These are phyloP conservation scores for Limanda limanda DNA, from an alignment of 2,113 vertebrate species.

Conservation along the genomic window DNA sequence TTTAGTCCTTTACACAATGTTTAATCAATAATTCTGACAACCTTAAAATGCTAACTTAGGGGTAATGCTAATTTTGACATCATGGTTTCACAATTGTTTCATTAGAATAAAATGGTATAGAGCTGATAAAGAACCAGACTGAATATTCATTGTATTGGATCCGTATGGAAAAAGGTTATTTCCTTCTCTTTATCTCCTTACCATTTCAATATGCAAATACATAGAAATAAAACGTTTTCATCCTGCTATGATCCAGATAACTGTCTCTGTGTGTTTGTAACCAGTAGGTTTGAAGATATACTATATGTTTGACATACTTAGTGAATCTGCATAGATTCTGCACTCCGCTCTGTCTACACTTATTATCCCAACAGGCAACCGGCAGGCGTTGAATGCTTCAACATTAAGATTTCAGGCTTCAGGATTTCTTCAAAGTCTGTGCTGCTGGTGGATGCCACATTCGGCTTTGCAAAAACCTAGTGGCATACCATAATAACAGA, in stretches of 20 bases:
- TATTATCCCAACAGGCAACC: neutral
- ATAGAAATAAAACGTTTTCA: neutral
- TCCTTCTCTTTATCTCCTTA: too few relatives aligned
- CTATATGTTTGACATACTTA: neutral
- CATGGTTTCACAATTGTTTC: too few relatives aligned
- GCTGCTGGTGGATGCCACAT: constrained; percentile 27
- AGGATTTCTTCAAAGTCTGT: constrained; percentile 12
- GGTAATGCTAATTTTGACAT: too few relatives aligned
- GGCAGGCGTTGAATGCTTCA: neutral
- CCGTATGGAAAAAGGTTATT: too few relatives aligned
- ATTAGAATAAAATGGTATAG: too few relatives aligned
- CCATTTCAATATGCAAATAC: neutral
- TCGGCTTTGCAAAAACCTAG: neutral
- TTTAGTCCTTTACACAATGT: too few relatives aligned
- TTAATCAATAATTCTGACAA: neutral
- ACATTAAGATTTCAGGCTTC: constrained; percentile 14
- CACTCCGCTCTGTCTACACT: neutral
- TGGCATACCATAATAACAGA: constrained; percentile 28
- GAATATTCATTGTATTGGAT: too few relatives aligned
- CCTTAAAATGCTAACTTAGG: too few relatives aligned
- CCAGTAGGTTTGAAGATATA: too few relatives aligned
- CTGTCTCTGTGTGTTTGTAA: neutral
- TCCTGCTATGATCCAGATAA: neutral
- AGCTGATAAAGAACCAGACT: too few relatives aligned
- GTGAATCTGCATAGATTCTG: neutral